Evolutionary conservation across 1,140 invertebrate genomes (phyloP).

Genomic region (Tetramorium simillimum): DNA sequence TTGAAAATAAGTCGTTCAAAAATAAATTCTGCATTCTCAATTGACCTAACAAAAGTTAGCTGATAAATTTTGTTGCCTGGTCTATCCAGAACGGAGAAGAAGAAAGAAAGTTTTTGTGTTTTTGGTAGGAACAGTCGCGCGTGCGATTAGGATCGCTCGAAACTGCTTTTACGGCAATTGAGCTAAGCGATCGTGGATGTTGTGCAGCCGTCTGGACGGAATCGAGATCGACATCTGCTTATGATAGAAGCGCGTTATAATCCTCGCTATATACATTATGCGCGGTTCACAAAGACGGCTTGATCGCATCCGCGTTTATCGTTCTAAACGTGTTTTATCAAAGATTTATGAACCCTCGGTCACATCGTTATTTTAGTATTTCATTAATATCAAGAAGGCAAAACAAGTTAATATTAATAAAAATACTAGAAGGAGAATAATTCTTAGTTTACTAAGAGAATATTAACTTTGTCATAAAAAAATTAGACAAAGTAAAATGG

Average conservation of each 20-base stretch:
- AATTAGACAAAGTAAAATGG: background rate
- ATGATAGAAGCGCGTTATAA: slow-evolving; percentile 82
- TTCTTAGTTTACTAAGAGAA: background rate
- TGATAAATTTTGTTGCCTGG: background rate
- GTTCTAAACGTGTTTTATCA: slow-evolving; percentile 25
- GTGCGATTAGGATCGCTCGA: slow-evolving; percentile 59
- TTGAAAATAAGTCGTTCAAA: background rate
- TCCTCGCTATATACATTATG: slow-evolving; percentile 69
- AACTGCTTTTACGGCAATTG: slow-evolving; percentile 83
- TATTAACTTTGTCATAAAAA: background rate
- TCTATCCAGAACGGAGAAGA: background rate
- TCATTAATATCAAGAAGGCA: background rate
- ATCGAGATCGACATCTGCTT: slow-evolving; percentile 83
- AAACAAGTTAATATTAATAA: background rate
- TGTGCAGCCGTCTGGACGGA: slow-evolving; percentile 64
- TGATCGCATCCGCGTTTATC: slow-evolving; percentile 63
- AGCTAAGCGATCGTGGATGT: slow-evolving; percentile 79
- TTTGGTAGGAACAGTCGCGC: slow-evolving; percentile 42
- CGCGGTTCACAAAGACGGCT: slow-evolving; percentile 60
- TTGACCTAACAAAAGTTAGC: background rate
- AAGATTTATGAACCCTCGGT: no score
- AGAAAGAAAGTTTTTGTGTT: slow-evolving; percentile 17
- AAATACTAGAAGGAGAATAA: background rate
- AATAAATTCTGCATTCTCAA: background rate
- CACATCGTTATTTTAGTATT: background rate